phyloP scores from a whole-genome alignment of 2,797 vertebrate species.

The Danio kyathit region DNA sequence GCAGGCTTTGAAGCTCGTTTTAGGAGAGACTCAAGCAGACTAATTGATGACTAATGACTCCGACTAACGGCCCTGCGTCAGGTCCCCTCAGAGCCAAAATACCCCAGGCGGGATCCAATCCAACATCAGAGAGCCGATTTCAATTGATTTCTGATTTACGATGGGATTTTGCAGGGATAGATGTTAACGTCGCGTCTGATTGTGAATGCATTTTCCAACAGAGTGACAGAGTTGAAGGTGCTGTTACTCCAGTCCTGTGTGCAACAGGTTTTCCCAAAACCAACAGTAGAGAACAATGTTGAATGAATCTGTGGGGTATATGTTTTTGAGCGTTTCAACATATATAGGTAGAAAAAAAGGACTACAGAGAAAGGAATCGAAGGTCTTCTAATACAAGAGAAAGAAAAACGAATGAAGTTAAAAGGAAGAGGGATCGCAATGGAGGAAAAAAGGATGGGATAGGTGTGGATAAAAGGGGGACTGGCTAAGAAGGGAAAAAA shows the following conservation, averaged over 20 bases:
- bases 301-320: too few species aligned
- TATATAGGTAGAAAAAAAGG: too few species aligned
- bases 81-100: conserved; percentile 29
- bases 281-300: too few species aligned
- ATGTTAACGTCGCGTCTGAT: not conserved
- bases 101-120: conserved; percentile 7
- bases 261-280: not conserved
- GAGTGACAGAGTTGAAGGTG: conserved; percentile 18
- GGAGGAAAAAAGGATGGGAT: conserved; percentile 22
- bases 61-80: conserved; percentile 63
- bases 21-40: conserved; percentile 55
- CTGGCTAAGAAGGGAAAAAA: not conserved
- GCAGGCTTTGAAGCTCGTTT: conserved; percentile 59
- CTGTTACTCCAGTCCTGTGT: not conserved
- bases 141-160: conserved; percentile 40
- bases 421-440: not conserved
- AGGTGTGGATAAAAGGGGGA: too few species aligned
- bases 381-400: not conserved
- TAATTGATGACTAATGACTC: conserved; percentile 66
- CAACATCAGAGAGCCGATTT: not conserved
- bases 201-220: not conserved
- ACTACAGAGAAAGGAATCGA: too few species aligned
- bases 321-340: too few species aligned
- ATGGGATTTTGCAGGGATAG: not conserved
- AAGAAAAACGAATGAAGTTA: not conserved